These are phyloP conservation scores for Spermophilus dauricus DNA, from an alignment of 2,113 vertebrate genomes.

Conservation along the genomic window DNA sequence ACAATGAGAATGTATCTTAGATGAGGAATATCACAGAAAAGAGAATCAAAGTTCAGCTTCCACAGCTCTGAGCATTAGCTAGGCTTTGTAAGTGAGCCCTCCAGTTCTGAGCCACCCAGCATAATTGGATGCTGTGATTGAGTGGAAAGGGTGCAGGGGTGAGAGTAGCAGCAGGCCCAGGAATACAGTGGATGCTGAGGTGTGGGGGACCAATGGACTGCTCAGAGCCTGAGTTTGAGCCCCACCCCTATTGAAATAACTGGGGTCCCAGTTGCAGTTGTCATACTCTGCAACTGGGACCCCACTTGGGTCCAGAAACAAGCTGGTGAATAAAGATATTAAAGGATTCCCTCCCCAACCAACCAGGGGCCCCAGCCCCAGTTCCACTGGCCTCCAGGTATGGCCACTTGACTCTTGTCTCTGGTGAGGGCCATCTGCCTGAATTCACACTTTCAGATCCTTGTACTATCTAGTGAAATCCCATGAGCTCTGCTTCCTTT, in stretches of 20 bases:
- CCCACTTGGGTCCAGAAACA: not conserved
- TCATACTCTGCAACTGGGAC: no score
- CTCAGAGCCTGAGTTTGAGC: not conserved
- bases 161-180: not conserved
- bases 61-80: accelerated
- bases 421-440: not conserved
- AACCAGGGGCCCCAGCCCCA: not conserved
- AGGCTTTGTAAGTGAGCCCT: not conserved
- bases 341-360: not conserved
- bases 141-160: accelerated
- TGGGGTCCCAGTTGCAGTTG: not conserved
- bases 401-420: not conserved
- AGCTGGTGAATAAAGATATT: not conserved
- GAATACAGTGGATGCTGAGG: accelerated
- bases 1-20: not conserved
- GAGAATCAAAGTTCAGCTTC: not conserved
- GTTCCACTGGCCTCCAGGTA: not conserved
- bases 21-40: not conserved
- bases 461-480: not conserved
- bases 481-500: not conserved
- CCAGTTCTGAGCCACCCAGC: not conserved
- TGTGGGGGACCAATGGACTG: not conserved
- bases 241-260: not conserved
- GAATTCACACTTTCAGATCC: no score
- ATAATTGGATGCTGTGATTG: not conserved